Conservation (phyloP, 2,797 vertebrate species). For the Sebastes matsubarae region DNA sequence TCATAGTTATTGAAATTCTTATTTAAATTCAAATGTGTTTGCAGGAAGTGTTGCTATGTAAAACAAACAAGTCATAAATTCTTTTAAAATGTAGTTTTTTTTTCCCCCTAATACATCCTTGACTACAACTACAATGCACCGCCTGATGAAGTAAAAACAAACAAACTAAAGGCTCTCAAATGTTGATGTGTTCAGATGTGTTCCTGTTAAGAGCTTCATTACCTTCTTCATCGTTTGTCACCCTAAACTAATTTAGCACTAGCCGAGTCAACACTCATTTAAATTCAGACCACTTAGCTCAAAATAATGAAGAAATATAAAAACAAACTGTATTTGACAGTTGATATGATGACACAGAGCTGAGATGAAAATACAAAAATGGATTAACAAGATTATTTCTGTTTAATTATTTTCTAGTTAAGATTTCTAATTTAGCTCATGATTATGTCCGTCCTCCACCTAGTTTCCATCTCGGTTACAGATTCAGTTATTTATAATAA, state of each 20-base stretch:
- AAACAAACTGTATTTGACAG: background rate
- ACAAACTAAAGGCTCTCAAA: background rate
- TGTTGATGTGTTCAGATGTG: background rate
- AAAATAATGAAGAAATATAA: background rate
- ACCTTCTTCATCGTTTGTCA: background rate
- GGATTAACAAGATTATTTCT: background rate
- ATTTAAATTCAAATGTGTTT: background rate
- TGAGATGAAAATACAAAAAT: background rate
- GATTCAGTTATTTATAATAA: background rate
- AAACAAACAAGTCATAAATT: background rate
- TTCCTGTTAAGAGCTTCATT: background rate
- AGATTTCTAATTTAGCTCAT: background rate
- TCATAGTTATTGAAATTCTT: background rate
- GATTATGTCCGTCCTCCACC: background rate
- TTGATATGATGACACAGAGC: background rate
- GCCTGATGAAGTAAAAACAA: background rate
- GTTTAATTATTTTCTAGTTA: too few relatives aligned
- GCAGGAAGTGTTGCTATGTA: background rate
- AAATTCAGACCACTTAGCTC: background rate
- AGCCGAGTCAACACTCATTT: background rate
- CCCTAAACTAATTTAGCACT: background rate
- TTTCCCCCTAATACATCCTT: background rate
- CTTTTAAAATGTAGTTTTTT: background rate
- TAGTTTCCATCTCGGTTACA: background rate
- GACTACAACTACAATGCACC: background rate